Percentiles rank a stretch among this genome's conserved stretches.
Evolutionary conservation across 2,113 vertebrate genomes (phyloP).

Genomic region (Rhizomys pruinosus): DNA sequence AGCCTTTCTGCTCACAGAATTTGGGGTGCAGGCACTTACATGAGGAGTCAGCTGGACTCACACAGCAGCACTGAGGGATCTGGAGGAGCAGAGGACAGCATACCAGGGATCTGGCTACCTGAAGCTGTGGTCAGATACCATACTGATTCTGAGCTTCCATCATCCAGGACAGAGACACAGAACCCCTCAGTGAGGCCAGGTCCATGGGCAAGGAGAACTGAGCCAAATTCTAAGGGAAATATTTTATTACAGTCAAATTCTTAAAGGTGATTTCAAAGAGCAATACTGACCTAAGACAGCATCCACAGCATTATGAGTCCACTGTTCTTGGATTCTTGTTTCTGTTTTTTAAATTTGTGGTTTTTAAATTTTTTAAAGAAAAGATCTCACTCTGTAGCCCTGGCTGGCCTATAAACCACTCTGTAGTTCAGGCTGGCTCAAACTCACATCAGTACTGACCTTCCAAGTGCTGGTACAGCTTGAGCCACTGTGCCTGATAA

Average conservation of each 20-base stretch:
- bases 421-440: neutral
- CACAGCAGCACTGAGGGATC: neutral
- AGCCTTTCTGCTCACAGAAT: neutral
- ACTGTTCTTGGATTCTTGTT: accelerated
- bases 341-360: neutral
- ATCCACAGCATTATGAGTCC: neutral
- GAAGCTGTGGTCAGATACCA: neutral
- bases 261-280: neutral
- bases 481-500: neutral
- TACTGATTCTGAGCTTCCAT: neutral
- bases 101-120: accelerated
- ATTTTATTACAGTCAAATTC: neutral
- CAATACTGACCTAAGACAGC: neutral
- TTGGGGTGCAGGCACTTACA: neutral
- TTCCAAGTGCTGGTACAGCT: neutral
- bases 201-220: neutral
- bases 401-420: neutral
- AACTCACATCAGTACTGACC: neutral
- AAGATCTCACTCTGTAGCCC: neutral
- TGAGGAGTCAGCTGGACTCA: neutral
- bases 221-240: neutral
- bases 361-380: neutral
- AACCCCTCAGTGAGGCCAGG: neutral
- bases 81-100: neutral
- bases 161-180: neutral